Percentiles rank a stretch among this genome's conserved stretches.
These are phyloP conservation scores for Lordiphosa stackelbergi DNA, from an alignment of 1,140 invertebrate genomes.

Conservation along the genomic window DNA sequence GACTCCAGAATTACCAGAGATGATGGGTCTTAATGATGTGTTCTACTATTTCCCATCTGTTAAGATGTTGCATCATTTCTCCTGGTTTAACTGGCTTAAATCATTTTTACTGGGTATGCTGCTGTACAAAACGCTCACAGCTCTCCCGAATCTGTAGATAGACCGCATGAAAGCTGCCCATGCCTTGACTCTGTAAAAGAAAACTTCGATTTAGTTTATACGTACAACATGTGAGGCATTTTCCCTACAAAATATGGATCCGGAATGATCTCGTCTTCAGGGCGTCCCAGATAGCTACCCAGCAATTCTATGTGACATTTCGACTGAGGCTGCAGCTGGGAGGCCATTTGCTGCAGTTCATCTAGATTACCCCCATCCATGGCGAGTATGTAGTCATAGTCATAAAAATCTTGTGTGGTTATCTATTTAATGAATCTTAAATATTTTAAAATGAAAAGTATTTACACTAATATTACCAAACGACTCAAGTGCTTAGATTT, in stretches of 20 bases:
- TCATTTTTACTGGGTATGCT: not conserved
- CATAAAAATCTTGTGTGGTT: slow-evolving; percentile 83
- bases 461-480: slow-evolving; percentile 77
- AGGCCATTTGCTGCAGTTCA: slow-evolving; percentile 81
- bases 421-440: slow-evolving; percentile 79
- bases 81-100: no score
- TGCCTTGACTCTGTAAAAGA: slow-evolving; percentile 41
- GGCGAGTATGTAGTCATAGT: slow-evolving; percentile 91
- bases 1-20: no score
- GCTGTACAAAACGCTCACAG: slow-evolving; percentile 50
- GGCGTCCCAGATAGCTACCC: slow-evolving; percentile 86
- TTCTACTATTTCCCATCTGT: no score
- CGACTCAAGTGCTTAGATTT: slow-evolving; percentile 83
- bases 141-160: slow-evolving; percentile 58
- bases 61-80: no score
- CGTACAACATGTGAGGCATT: no score
- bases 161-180: slow-evolving; percentile 48
- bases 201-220: not conserved
- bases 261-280: slow-evolving; percentile 86
- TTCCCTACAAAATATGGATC: slow-evolving; percentile 90
- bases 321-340: slow-evolving; percentile 74
- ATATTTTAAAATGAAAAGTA: not conserved
- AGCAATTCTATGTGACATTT: slow-evolving; percentile 86
- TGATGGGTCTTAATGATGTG: no score
- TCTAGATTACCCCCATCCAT: slow-evolving; percentile 91